Evolutionary conservation across 2,113 vertebrate genomes (phyloP).

Genomic region (Lota lota): DNA sequence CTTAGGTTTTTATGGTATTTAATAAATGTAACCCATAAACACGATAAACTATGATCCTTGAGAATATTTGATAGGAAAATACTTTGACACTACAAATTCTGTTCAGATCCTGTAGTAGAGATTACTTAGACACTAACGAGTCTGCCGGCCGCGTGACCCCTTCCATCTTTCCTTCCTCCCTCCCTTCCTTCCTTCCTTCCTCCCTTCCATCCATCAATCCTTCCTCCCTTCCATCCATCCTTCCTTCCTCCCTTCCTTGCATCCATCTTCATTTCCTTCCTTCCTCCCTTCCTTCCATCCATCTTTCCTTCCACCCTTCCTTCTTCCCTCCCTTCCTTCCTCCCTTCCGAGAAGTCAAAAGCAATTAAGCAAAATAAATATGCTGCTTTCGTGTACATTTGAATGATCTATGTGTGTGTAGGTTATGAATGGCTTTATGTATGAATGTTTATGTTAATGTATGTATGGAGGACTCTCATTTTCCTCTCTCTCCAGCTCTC

Average conservation of each 20-base stretch:
- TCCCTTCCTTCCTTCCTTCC: background rate
- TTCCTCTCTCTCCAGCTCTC: constrained; percentile 11
- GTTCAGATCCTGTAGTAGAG: too few relatives aligned
- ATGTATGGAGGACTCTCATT: background rate
- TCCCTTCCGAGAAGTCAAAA: background rate
- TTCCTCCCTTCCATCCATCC: background rate
- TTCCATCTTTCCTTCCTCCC: too few relatives aligned
- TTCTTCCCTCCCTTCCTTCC: background rate
- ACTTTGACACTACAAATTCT: too few relatives aligned
- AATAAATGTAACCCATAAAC: too few relatives aligned
- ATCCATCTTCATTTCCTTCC: too few relatives aligned
- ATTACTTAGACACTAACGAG: too few relatives aligned
- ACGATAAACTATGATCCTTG: too few relatives aligned
- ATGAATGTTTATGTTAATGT: constrained; percentile 19
- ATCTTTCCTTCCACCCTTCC: constrained; percentile 17
- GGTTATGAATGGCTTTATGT: background rate
- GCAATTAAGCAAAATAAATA: background rate
- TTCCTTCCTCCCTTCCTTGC: too few relatives aligned
- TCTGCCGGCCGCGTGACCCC: too few relatives aligned
- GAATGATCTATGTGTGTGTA: background rate
- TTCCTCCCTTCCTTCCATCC: background rate
- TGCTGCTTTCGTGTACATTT: too few relatives aligned
- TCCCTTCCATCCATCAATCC: constrained; percentile 8
- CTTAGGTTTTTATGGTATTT: too few relatives aligned
- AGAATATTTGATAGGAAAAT: too few relatives aligned